These are phyloP conservation scores for Ptilorrhoa leucosticta DNA, from an alignment of 2,113 vertebrate genomes.

Conservation along the genomic window DNA sequence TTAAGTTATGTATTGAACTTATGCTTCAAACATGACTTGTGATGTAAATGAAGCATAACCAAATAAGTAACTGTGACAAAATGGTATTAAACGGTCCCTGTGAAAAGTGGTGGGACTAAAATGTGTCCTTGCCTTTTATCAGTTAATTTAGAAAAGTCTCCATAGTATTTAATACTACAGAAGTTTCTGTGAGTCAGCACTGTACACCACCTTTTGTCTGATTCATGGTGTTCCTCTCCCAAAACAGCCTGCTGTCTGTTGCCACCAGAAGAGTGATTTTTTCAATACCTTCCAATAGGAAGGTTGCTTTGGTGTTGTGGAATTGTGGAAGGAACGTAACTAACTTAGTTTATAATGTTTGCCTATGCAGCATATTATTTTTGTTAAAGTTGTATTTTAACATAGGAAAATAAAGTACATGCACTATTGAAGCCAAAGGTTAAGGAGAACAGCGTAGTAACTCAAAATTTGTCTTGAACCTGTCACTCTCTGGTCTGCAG, in stretches of 20 bases:
- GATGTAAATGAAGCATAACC: conserved; percentile 9
- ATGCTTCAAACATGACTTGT: background rate
- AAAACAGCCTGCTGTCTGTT: background rate
- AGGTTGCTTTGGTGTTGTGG: background rate
- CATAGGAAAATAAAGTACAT: background rate
- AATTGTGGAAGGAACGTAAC: background rate
- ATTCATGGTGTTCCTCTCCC: background rate
- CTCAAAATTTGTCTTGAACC: background rate
- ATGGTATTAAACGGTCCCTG: background rate
- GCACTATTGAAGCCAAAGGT: background rate
- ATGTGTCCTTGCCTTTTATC: background rate
- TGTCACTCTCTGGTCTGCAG: background rate
- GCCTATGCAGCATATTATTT: background rate
- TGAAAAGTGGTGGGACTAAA: conserved; percentile 10
- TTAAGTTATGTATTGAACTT: conserved; percentile 21
- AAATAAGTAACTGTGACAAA: conserved; percentile 14
- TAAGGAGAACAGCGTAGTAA: background rate
- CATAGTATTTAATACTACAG: background rate
- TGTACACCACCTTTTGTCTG: background rate
- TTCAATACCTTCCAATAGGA: background rate
- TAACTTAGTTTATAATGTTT: background rate
- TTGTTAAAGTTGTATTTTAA: background rate
- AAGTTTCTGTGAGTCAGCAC: background rate
- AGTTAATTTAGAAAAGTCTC: background rate
- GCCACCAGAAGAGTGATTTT: background rate